Conservation (phyloP, 2,888 invertebrate genomes). For the Lasioglossum morio region DNA sequence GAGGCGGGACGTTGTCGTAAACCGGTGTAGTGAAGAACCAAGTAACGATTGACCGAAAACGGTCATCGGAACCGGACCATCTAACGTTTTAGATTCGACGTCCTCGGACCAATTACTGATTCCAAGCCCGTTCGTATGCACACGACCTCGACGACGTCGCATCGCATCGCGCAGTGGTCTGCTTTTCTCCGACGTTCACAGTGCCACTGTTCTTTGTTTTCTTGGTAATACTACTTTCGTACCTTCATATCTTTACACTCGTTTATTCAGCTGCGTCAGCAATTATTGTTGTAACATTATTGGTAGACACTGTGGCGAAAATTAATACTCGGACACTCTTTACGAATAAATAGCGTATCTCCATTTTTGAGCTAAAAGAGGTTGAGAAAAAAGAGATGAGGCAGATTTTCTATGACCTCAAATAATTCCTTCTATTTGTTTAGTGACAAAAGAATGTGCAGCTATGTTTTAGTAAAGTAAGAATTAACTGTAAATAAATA, state of each 20-base stretch:
- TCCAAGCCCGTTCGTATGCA: conserved; percentile 12
- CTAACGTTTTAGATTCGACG: conserved; percentile 38
- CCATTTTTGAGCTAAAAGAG: too few relatives aligned
- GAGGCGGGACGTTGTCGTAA: conserved; percentile 62
- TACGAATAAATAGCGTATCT: background rate
- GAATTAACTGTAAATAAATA: too few relatives aligned
- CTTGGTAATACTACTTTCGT: background rate
- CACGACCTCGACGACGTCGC: background rate
- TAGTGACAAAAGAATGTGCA: too few relatives aligned
- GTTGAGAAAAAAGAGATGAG: background rate
- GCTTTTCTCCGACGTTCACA: background rate
- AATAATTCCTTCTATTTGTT: too few relatives aligned
- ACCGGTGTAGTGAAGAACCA: conserved; percentile 31
- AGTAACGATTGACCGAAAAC: conserved; percentile 46
- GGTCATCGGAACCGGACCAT: conserved; percentile 41
- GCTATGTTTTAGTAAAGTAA: too few relatives aligned
- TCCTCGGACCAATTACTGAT: conserved; percentile 58
- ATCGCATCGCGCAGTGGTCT: background rate
- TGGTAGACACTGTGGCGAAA: background rate
- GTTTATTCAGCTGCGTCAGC: background rate
- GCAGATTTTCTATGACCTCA: background rate
- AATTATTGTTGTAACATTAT: background rate
- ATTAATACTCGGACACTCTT: background rate
- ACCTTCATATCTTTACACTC: background rate
- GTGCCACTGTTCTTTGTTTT: background rate